Percentiles rank a stretch among this genome's conserved stretches.
Conservation (phyloP, 2,888 invertebrate species). For the Amorpha juglandis region DNA sequence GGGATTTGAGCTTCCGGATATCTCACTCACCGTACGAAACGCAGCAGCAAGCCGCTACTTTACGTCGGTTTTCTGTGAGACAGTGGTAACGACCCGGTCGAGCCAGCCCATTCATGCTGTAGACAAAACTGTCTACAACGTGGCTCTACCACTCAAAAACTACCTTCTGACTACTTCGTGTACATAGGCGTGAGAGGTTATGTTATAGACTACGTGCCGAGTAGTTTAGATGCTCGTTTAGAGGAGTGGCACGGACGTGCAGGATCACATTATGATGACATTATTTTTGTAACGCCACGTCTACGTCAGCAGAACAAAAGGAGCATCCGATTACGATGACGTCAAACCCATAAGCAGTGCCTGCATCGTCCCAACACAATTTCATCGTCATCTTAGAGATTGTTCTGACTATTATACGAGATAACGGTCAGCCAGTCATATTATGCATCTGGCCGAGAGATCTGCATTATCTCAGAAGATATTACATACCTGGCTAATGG, state of each 20-base stretch:
- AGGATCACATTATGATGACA: slow-evolving; percentile 3
- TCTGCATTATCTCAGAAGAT: not conserved
- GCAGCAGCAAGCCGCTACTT: too few relatives aligned
- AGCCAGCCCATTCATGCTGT: too few relatives aligned
- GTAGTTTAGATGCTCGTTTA: not conserved
- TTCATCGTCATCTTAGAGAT: not conserved
- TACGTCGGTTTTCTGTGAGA: too few relatives aligned
- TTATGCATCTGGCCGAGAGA: not conserved
- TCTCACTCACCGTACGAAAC: too few relatives aligned
- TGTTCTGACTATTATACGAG: not conserved
- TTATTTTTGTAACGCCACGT: slow-evolving; percentile 5
- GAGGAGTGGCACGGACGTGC: not conserved
- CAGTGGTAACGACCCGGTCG: too few relatives aligned
- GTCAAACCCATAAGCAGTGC: not conserved
- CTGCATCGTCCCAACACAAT: not conserved
- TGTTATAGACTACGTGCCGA: not conserved
- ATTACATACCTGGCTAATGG: not conserved
- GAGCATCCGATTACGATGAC: not conserved
- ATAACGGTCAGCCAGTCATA: not conserved
- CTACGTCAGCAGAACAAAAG: not conserved
- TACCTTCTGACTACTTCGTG: too few relatives aligned
- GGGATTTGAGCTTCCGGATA: too few relatives aligned
- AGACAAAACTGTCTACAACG: too few relatives aligned
- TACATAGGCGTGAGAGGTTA: too few relatives aligned
- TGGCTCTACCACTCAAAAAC: too few relatives aligned